Evolutionary conservation across 1,140 invertebrate species (phyloP), one percentile per base, ranked within the genome.

Genomic region (Conus ventricosus): DNA sequence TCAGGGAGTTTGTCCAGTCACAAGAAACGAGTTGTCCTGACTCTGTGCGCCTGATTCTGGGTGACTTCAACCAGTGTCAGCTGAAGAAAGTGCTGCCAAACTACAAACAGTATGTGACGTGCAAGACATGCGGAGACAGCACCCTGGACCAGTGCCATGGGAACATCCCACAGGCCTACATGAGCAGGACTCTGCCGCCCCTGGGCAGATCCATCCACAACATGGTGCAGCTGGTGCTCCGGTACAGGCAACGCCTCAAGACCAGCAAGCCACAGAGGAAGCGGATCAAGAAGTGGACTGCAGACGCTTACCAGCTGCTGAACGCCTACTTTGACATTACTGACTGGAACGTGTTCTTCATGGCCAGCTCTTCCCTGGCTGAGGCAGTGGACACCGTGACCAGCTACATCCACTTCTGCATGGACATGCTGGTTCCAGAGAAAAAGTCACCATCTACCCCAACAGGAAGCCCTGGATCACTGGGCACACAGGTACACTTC

Each of bases 21-120:
- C 78, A 53, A 23, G 78, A 81, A 11, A 81, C 78, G 11, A 27
- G 27, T 15, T 39, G 39, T 39, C 39, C 39, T 39, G 39, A 39
- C 11, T 54, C 27, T 23, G 39, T 81, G 25, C 5, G 53, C 13
- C 27, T 81, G 6, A 54, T 81, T 11, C 10, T 54, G 6, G 78
- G 63, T 17, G 55, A 84, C 27, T 84, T 84, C 15, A 84, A 84
- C 54, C 63, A 57, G 7, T 84, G 83, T n/a, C 15, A 25, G 17
- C 83, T 84, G n/a, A 84, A 84, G 8, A 63, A 57, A n/a, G 55
- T 60, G 11, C 55, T 63, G 63, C 83, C 83, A 13, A 10, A 60
- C n/a, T 84, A 60, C 55, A 3, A 57, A 7, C 83, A 84, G 53
- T 60, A 84, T 57, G 83, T 57, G 13, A 84, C 17, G 15, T 81